These are phyloP conservation scores for Apogon talboti DNA, from an alignment of 2,797 vertebrate species.

Conservation along the genomic window DNA sequence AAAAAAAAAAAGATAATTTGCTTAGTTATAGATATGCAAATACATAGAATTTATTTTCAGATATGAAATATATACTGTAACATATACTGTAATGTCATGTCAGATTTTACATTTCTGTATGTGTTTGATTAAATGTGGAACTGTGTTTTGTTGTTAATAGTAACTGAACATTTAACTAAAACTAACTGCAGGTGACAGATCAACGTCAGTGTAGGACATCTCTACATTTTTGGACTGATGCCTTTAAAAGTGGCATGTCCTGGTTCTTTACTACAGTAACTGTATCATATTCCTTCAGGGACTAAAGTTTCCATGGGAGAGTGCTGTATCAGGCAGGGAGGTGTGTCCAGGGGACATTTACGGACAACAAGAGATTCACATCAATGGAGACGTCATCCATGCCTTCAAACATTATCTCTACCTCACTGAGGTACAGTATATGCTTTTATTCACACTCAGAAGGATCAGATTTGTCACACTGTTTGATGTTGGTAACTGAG, in stretches of 20 bases:
- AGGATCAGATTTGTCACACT: neutral
- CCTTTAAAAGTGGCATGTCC: neutral
- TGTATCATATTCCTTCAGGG: slow-evolving; percentile 81
- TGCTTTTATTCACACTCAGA: neutral
- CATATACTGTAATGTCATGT: too few species aligned
- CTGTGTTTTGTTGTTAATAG: too few species aligned
- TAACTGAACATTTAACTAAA: neutral
- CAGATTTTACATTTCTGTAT: too few species aligned
- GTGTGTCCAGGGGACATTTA: slow-evolving; percentile 92
- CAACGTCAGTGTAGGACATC: neutral
- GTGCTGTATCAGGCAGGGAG: slow-evolving; percentile 89
- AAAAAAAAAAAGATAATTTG: too few species aligned
- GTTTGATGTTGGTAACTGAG: slow-evolving; percentile 3
- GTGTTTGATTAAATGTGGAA: too few species aligned
- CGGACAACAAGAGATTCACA: slow-evolving; percentile 91
- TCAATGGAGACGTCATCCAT: slow-evolving; percentile 90
- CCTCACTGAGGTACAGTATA: slow-evolving; percentile 89
- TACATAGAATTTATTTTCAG: too few species aligned
- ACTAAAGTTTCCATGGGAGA: slow-evolving; percentile 96
- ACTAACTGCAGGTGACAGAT: neutral
- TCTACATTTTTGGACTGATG: neutral
- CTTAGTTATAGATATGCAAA: too few species aligned
- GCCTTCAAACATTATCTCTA: slow-evolving; percentile 92
- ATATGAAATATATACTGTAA: too few species aligned
- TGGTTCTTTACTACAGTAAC: too few species aligned